Evolutionary conservation across 2,113 vertebrate species (phyloP).

Genomic region (Callaeas wilsoni): DNA sequence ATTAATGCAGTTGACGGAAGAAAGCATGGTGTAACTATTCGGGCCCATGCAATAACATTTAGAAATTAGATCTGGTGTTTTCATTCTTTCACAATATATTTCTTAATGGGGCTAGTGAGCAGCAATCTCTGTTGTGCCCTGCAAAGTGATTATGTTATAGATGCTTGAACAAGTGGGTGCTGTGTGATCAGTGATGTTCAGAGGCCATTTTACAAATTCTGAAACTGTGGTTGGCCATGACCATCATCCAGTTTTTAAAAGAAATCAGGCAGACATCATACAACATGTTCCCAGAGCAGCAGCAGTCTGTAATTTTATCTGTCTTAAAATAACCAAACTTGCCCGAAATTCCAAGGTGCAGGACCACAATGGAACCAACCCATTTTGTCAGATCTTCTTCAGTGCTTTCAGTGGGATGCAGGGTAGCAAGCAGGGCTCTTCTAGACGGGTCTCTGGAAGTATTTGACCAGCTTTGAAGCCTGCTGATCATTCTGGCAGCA

Average conservation of each 20-base stretch:
- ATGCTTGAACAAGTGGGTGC: not conserved
- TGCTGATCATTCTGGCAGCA: not conserved
- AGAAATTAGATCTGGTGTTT: not conserved
- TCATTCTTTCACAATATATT: slow-evolving; percentile 5
- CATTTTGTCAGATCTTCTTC: not conserved
- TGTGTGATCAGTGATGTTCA: not conserved
- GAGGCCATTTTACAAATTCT: not conserved
- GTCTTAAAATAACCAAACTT: not conserved
- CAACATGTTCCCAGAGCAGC: not conserved
- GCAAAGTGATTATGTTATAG: not conserved
- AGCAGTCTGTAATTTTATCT: not conserved
- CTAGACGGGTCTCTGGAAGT: not conserved
- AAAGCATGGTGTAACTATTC: not conserved
- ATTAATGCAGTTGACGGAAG: not conserved
- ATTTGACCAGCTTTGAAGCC: not conserved
- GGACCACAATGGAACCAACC: not conserved
- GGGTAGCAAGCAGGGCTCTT: not conserved
- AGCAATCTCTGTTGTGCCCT: not conserved
- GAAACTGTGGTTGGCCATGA: not conserved
- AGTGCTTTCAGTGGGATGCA: not conserved
- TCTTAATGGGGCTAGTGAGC: slow-evolving; percentile 1
- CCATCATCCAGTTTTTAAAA: not conserved
- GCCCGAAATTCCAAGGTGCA: not conserved
- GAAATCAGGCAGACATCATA: not conserved
- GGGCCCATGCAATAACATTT: not conserved